Evolutionary conservation across 2,113 vertebrate genomes (phyloP).

Genomic region (Gorilla gorilla): DNA sequence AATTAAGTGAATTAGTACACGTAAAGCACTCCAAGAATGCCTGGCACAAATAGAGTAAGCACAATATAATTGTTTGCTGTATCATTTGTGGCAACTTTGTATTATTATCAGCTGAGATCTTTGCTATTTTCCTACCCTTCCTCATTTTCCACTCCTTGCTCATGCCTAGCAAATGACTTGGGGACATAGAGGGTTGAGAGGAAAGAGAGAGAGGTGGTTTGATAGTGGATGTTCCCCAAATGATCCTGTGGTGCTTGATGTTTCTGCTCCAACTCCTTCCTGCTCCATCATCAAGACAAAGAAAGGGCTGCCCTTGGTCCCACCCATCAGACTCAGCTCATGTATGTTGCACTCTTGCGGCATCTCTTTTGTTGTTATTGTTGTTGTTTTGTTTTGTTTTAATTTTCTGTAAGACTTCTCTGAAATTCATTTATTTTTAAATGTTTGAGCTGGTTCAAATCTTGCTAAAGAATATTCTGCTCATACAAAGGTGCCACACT

Average conservation of each 20-base stretch:
- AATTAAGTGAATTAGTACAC: neutral
- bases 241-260: accelerated
- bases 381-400: neutral
- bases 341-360: neutral
- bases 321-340: neutral
- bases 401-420: neutral
- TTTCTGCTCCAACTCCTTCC: neutral
- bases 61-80: neutral
- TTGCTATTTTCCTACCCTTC: neutral
- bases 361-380: neutral
- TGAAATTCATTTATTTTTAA: constrained; percentile 32
- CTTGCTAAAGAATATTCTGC: neutral
- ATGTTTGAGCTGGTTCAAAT: neutral
- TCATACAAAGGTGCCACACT: neutral
- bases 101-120: neutral
- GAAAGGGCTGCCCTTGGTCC: neutral
- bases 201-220: neutral
- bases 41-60: neutral
- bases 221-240: neutral
- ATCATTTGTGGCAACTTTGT: neutral
- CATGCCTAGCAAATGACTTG: neutral
- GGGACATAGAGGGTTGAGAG: neutral
- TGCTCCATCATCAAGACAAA: neutral
- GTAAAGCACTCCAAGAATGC: neutral
- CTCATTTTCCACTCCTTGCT: neutral